phyloP scores from a whole-genome alignment of 2,888 invertebrate species.

The Cistogaster globosa region DNA sequence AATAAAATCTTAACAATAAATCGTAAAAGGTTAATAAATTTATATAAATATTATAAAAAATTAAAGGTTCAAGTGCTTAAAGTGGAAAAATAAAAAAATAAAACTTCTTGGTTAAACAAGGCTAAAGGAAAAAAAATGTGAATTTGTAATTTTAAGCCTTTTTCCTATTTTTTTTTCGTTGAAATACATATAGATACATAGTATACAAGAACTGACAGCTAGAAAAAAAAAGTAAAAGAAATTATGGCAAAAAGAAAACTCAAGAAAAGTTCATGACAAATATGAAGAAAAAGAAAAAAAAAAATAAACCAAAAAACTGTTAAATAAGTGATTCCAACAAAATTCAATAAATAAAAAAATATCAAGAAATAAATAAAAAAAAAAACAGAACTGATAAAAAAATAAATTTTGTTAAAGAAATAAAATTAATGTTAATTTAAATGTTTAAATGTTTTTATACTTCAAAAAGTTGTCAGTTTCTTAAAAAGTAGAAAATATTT shows the following conservation, averaged over 20 bases:
- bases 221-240: conserved; percentile 35
- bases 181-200: conserved; percentile 73
- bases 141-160: conserved; percentile 61
- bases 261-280: conserved; percentile 28
- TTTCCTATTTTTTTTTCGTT: conserved; percentile 2
- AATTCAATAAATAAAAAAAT: not conserved
- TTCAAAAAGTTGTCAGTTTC: not conserved
- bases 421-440: not conserved
- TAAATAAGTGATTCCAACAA: conserved; percentile 12
- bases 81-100: conserved; percentile 13
- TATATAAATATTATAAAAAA: conserved; percentile 6
- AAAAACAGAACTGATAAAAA: not conserved
- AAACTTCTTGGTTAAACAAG: conserved; percentile 50
- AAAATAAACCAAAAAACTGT: conserved; percentile 10
- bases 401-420: not conserved
- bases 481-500: not conserved
- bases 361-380: not conserved
- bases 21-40: conserved; percentile 28
- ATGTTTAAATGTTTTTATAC: not conserved
- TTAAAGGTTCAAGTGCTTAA: not conserved
- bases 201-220: conserved; percentile 72
- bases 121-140: conserved; percentile 51
- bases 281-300: conserved; percentile 7
- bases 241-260: conserved; percentile 38
- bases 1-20: conserved; percentile 17